Conservation (phyloP, 2,888 invertebrate species). For the Caenorhabditis parvicauda region DNA sequence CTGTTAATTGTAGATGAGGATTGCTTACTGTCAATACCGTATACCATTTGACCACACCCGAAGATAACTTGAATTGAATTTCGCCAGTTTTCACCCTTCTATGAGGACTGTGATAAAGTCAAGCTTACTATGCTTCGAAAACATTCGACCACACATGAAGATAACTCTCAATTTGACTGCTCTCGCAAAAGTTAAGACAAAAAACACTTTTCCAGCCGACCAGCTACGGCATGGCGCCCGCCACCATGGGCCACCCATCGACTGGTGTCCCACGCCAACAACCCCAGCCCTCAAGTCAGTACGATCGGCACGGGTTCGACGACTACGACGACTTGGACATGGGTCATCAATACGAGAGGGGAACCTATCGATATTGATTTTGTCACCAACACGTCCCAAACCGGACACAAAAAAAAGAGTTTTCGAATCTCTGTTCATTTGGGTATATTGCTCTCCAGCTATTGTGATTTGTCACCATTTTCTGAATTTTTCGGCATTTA, state of each 20-base stretch:
- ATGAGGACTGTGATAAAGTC: too few species aligned
- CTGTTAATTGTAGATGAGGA: conserved; percentile 82
- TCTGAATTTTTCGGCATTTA: too few species aligned
- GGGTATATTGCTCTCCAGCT: too few species aligned
- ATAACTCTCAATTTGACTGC: not conserved
- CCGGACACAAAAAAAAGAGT: too few species aligned
- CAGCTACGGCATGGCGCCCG: not conserved
- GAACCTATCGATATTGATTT: conserved; percentile 34
- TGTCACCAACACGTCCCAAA: too few species aligned
- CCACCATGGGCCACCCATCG: not conserved
- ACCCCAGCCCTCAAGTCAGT: conserved; percentile 21
- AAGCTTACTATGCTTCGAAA: too few species aligned
- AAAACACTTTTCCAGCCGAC: not conserved
- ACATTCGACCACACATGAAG: too few species aligned
- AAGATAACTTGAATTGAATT: too few species aligned
- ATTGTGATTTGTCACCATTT: too few species aligned
- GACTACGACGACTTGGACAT: conserved; percentile 56
- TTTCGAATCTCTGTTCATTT: too few species aligned
- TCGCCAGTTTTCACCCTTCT: too few species aligned
- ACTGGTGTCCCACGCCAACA: not conserved
- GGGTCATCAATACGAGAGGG: conserved; percentile 28
- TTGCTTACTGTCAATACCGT: conserved; percentile 53
- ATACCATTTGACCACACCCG: too few species aligned
- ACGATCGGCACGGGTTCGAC: conserved; percentile 50
- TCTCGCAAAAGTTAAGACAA: not conserved